A percentile compares a stretch with the other conserved stretches of the same genome.
Conservation (phyloP, 2,113 vertebrate genomes). For the Protobothrops flavoviridis region DNA sequence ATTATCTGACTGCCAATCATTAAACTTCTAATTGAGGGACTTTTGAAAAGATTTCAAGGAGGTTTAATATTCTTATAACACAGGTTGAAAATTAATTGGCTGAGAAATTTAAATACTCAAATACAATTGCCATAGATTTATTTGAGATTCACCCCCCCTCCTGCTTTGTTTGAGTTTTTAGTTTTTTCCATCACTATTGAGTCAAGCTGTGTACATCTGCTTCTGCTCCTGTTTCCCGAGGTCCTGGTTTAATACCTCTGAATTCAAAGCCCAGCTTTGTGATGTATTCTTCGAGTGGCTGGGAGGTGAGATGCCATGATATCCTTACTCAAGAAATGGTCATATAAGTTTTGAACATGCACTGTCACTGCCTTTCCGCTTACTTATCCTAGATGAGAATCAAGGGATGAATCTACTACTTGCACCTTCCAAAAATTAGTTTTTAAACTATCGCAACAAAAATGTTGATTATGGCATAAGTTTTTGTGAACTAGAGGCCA, state of each 20-base stretch:
- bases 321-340: neutral
- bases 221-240: slow-evolving; percentile 67
- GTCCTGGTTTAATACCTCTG: slow-evolving; percentile 59
- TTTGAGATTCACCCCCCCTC: neutral
- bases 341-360: neutral
- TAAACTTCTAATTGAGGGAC: neutral
- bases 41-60: neutral
- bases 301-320: slow-evolving; percentile 47
- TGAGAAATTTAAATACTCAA: neutral
- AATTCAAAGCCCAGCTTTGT: slow-evolving; percentile 67
- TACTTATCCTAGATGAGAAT: neutral
- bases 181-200: slow-evolving; percentile 57
- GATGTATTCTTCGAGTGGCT: slow-evolving; percentile 64
- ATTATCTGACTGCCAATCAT: neutral
- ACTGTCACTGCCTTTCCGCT: neutral
- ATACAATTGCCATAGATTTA: neutral
- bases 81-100: neutral
- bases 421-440: neutral
- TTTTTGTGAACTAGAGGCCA: neutral
- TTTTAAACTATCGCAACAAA: neutral
- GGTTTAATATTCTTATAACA: neutral
- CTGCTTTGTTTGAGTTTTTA: slow-evolving; percentile 28
- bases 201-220: slow-evolving; percentile 62
- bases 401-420: neutral
- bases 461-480: neutral